A percentile compares a stretch with the other conserved stretches of the same genome.
Conservation (phyloP, 2,888 invertebrate genomes). For the Polydrusus pterygomalis region DNA sequence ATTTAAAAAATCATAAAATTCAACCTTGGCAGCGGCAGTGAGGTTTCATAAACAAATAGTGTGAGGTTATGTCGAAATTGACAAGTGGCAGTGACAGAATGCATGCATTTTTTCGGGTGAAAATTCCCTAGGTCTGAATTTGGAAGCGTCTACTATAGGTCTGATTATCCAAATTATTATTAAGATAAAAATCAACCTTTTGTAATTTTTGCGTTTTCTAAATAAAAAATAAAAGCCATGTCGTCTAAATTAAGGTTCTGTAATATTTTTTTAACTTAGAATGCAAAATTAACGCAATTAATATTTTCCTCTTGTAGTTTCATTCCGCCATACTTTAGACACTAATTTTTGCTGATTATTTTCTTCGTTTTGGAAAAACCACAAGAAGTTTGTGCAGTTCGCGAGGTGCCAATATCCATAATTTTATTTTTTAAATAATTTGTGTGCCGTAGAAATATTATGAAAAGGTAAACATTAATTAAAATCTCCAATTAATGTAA, state of each 20-base stretch:
- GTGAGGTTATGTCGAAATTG: conserved; percentile 12
- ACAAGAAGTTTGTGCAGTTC: conserved; percentile 25
- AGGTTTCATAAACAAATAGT: not conserved
- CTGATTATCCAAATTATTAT: not conserved
- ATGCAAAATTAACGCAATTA: not conserved
- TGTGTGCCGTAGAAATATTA: conserved; percentile 17
- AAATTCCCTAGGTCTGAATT: conserved; percentile 26
- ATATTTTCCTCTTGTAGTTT: not conserved
- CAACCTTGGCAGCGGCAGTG: not conserved
- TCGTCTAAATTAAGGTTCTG: not conserved
- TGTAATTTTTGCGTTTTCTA: not conserved
- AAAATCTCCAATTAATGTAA: not conserved
- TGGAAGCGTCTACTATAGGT: conserved; percentile 19
- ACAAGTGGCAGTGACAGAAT: conserved; percentile 9
- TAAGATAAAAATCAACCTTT: not conserved
- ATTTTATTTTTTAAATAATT: conserved; percentile 12
- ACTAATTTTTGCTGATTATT: conserved; percentile 59
- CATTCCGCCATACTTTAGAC: conserved; percentile 45
- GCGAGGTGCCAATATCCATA: conserved; percentile 24
- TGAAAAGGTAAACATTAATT: conserved; percentile 16
- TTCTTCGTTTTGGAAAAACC: conserved; percentile 56
- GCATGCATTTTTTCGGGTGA: not conserved
- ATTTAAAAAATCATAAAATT: conserved; percentile 3
- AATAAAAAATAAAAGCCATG: not conserved
- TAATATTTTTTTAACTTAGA: not conserved